phyloP scores from a whole-genome alignment of 1,140 invertebrate species.

The Drosophila persimilis region DNA sequence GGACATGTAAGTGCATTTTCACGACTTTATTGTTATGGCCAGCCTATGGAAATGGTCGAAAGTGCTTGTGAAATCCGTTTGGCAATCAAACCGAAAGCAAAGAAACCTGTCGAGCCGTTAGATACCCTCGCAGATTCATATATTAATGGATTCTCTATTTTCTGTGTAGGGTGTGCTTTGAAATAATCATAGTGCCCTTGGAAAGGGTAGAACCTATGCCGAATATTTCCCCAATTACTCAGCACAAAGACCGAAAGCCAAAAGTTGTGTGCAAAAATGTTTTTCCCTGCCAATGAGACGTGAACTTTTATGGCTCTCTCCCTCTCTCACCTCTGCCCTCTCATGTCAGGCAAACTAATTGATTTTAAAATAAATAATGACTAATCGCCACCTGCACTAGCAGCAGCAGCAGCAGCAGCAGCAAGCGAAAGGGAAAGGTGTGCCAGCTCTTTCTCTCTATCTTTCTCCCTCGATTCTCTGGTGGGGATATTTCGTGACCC shows the following conservation, averaged over 20 bases:
- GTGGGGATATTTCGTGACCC: too few species aligned
- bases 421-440: slow-evolving; percentile 28
- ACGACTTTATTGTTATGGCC: slow-evolving; percentile 15
- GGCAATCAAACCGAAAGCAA: slow-evolving; percentile 23
- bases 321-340: slow-evolving; percentile 19
- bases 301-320: slow-evolving; percentile 47
- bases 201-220: slow-evolving; percentile 10
- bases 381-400: slow-evolving; percentile 71
- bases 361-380: slow-evolving; percentile 81
- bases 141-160: too few species aligned
- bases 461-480: neutral
- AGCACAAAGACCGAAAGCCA: slow-evolving; percentile 28
- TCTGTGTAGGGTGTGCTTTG: too few species aligned
- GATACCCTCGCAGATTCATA: too few species aligned
- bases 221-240: slow-evolving; percentile 59
- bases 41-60: neutral
- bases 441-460: neutral
- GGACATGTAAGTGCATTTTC: slow-evolving; percentile 9
- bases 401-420: slow-evolving; percentile 13
- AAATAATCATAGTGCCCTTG: too few species aligned
- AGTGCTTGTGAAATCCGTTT: neutral
- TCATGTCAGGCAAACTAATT: slow-evolving; percentile 71
- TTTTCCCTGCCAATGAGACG: slow-evolving; percentile 70
- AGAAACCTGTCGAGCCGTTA: too few species aligned
- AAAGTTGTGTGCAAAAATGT: slow-evolving; percentile 63